Evolutionary conservation across 2,113 vertebrate species (phyloP).

Genomic region (Morone saxatilis): DNA sequence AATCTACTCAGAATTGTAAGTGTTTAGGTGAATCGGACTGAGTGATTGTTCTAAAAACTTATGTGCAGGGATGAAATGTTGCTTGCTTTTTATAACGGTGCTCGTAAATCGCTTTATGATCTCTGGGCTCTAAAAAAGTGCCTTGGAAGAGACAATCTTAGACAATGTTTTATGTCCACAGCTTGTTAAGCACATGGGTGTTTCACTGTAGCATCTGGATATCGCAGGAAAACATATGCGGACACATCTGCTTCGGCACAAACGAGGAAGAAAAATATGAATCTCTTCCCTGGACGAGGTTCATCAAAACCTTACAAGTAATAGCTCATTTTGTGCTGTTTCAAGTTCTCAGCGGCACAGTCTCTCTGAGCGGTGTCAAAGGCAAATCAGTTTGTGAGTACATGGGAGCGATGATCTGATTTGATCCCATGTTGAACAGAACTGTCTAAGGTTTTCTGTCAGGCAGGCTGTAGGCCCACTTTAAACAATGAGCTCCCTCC

Average conservation of each 20-base stretch:
- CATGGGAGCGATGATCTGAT: conserved; percentile 40
- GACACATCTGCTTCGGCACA: conserved; percentile 84
- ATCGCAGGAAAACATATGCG: conserved; percentile 82
- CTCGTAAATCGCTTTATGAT: conserved; percentile 82
- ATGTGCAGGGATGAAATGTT: conserved; percentile 77
- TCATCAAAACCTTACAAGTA: conserved; percentile 75
- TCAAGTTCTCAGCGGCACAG: conserved; percentile 19
- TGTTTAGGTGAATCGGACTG: conserved; percentile 69
- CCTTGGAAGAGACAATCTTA: conserved; percentile 80
- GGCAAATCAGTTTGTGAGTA: conserved; percentile 19
- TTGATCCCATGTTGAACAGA: conserved; percentile 32
- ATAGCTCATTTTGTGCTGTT: conserved; percentile 50
- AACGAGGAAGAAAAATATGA: conserved; percentile 73
- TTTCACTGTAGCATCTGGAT: conserved; percentile 85
- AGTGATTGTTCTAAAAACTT: conserved; percentile 80
- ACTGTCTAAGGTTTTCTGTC: conserved; percentile 27
- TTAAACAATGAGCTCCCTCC: conserved; percentile 65
- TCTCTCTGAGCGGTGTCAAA: background rate
- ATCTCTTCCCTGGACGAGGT: conserved; percentile 74
- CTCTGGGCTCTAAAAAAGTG: conserved; percentile 71
- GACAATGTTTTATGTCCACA: conserved; percentile 86
- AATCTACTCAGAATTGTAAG: conserved; percentile 73
- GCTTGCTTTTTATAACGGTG: conserved; percentile 74
- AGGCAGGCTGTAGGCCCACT: conserved; percentile 41
- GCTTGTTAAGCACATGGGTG: conserved; percentile 87